phyloP scores from a whole-genome alignment of 2,888 invertebrate genomes.

The Ophion costatus region DNA sequence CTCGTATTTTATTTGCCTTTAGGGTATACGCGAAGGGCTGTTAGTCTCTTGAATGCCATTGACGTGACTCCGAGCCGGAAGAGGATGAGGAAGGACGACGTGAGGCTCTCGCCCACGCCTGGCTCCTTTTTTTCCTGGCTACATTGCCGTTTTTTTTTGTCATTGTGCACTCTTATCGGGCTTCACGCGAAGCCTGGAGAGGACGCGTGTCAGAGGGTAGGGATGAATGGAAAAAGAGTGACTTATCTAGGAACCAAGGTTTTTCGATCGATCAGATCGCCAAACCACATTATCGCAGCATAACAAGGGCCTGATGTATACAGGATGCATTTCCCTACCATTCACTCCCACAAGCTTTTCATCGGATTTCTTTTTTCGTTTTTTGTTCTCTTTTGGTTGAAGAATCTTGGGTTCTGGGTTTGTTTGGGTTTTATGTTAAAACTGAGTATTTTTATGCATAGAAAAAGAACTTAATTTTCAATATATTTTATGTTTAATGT shows the following conservation, averaged over 20 bases:
- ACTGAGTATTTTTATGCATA: not conserved
- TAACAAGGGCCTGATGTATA: conserved; percentile 31
- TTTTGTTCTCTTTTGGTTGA: not conserved
- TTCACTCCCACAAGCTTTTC: not conserved
- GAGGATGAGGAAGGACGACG: conserved; percentile 17
- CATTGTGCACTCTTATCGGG: conserved; percentile 39
- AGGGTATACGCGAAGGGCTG: not conserved
- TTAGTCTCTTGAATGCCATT: conserved; percentile 45
- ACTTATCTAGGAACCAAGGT: conserved; percentile 43
- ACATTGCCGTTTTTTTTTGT: conserved; percentile 26
- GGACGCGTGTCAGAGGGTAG: conserved; percentile 50
- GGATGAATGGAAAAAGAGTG: conserved; percentile 51
- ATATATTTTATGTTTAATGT: too few species aligned
- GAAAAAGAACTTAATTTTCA: not conserved
- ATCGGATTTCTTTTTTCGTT: not conserved
- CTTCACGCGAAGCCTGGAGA: conserved; percentile 55
- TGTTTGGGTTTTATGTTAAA: not conserved
- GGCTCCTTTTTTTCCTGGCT: not conserved
- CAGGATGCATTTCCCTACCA: not conserved
- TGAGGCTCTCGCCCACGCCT: not conserved
- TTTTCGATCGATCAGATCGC: conserved; percentile 33
- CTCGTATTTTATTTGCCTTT: conserved; percentile 15
- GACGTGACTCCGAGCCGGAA: conserved; percentile 12
- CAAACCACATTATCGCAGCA: conserved; percentile 59
- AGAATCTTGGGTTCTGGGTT: not conserved